phyloP scores from a whole-genome alignment of 1,140 invertebrate species.

The Polyergus mexicanus region DNA sequence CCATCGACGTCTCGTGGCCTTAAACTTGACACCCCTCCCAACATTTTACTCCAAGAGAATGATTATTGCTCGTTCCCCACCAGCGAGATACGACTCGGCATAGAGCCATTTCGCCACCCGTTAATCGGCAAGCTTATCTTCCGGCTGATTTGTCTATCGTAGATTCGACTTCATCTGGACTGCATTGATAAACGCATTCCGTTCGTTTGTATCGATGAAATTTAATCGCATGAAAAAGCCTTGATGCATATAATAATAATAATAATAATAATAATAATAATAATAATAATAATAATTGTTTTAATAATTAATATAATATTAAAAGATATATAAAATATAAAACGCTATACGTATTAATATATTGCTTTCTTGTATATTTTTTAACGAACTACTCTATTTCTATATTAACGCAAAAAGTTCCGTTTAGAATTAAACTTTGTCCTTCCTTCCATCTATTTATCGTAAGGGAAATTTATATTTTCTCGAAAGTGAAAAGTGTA shows the following conservation, averaged over 20 bases:
- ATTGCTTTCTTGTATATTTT: too few species aligned
- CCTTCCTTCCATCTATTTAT: neutral
- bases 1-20: slow-evolving; percentile 46
- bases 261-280: neutral
- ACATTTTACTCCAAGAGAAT: slow-evolving; percentile 29
- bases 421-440: too few species aligned
- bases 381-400: too few species aligned
- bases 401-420: too few species aligned
- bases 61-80: slow-evolving; percentile 57
- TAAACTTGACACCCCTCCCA: slow-evolving; percentile 50
- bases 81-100: neutral
- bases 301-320: neutral
- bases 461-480: neutral
- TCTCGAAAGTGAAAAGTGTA: neutral
- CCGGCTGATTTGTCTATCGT: slow-evolving; percentile 4
- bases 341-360: too few species aligned
- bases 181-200: neutral
- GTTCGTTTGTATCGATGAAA: neutral
- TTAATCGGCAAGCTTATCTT: slow-evolving; percentile 18
- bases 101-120: neutral
- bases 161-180: slow-evolving; percentile 5
- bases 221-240: neutral
- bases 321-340: too few species aligned
- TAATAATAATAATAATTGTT: neutral
- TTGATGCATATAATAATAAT: neutral